Conservation (phyloP, 2,113 vertebrate species). For the Sciurus niger region DNA sequence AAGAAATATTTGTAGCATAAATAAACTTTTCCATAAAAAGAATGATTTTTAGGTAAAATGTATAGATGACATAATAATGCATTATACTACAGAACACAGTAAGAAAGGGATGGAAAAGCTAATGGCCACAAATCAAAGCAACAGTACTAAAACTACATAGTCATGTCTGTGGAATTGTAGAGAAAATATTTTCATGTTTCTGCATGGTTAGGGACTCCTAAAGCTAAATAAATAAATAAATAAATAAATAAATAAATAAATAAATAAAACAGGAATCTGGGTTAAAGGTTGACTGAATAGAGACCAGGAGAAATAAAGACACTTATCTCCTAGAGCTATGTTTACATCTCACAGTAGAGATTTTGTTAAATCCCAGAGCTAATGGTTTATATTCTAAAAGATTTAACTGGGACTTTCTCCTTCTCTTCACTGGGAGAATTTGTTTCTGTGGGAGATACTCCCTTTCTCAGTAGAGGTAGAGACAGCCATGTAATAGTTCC, state of each 20-base stretch:
- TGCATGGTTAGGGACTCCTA: background rate
- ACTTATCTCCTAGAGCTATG: background rate
- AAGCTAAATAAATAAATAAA: background rate
- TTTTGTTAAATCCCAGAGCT: background rate
- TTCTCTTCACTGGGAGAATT: background rate
- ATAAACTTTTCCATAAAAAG: background rate
- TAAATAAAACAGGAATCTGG: background rate
- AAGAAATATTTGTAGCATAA: background rate
- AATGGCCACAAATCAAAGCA: conserved; percentile 19
- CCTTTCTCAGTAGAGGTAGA: background rate
- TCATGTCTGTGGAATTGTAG: background rate
- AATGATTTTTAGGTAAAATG: conserved; percentile 23
- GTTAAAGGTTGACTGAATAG: background rate
- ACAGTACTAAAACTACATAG: background rate
- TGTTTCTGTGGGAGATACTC: background rate
- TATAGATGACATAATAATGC: background rate
- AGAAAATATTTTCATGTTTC: conserved; percentile 43
- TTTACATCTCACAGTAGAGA: conserved; percentile 17
- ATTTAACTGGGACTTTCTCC: background rate
- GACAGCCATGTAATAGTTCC: background rate
- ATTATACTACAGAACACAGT: background rate
- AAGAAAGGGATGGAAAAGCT: background rate
- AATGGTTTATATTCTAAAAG: background rate
- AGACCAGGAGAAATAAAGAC: background rate
- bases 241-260: background rate